phyloP scores from a whole-genome alignment of 2,888 invertebrate genomes.

The Apomyelois bistriatella region DNA sequence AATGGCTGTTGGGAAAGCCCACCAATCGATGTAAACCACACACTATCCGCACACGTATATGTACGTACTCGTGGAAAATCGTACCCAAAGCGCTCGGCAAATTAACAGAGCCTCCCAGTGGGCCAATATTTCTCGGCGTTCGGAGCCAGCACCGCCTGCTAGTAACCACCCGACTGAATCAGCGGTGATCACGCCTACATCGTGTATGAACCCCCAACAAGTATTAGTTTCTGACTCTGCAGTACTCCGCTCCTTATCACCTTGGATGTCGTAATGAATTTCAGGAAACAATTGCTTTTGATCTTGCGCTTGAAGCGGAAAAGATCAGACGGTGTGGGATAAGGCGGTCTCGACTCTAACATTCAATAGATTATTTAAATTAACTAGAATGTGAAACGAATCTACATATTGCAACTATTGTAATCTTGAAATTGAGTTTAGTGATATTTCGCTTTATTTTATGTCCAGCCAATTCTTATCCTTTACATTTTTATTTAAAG shows the following conservation, averaged over 20 bases:
- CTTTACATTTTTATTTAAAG: too few relatives aligned
- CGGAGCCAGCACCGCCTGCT: conserved; percentile 74
- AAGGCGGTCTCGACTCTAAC: neutral
- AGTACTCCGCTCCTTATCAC: conserved; percentile 45
- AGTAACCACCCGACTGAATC: conserved; percentile 78
- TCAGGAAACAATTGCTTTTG: conserved; percentile 10
- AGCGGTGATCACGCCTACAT: conserved; percentile 78
- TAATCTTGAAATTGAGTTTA: neutral
- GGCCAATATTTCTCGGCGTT: conserved; percentile 77
- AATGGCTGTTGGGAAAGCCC: conserved; percentile 14
- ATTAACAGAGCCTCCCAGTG: conserved; percentile 73
- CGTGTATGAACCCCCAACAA: conserved; percentile 70
- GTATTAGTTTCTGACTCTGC: conserved; percentile 66
- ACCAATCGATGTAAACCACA: conserved; percentile 16
- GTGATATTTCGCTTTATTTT: neutral
- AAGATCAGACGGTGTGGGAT: neutral
- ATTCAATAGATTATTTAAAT: neutral
- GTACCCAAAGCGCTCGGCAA: conserved; percentile 67
- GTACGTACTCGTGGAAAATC: conserved; percentile 57
- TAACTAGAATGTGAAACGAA: neutral
- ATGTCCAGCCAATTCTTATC: too few relatives aligned
- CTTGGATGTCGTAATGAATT: conserved; percentile 12
- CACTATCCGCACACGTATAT: conserved; percentile 18
- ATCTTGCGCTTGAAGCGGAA: conserved; percentile 8
- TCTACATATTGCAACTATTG: neutral